A percentile compares a stretch with the other conserved stretches of the same genome.
These are phyloP conservation scores for Sebastes ruberrimus DNA, from an alignment of 2,797 vertebrate species.

Conservation along the genomic window DNA sequence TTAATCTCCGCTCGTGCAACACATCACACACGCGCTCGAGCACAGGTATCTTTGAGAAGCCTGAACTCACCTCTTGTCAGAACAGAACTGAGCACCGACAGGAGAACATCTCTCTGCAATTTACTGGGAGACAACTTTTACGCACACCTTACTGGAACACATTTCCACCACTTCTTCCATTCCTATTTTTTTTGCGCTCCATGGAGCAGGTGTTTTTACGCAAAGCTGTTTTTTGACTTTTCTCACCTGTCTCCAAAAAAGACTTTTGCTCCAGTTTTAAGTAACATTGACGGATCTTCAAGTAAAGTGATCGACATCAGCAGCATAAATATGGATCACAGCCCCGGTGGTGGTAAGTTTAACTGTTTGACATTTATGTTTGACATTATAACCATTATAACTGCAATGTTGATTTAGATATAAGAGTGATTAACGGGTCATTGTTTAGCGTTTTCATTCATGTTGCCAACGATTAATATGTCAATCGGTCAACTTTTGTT, in stretches of 20 bases:
- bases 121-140: slow-evolving; percentile 11
- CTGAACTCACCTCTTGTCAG: slow-evolving; percentile 18
- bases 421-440: neutral
- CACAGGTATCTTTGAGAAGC: slow-evolving; percentile 40
- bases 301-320: slow-evolving; percentile 31
- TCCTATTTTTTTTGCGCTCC: slow-evolving; percentile 21
- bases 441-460: neutral
- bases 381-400: neutral
- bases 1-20: slow-evolving; percentile 57
- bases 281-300: slow-evolving; percentile 35
- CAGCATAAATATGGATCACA: slow-evolving; percentile 83
- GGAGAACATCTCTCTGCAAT: neutral
- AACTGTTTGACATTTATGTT: slow-evolving; percentile 9
- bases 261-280: slow-evolving; percentile 23
- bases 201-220: slow-evolving; percentile 65
- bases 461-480: neutral
- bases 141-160: slow-evolving; percentile 1
- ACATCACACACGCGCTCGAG: slow-evolving; percentile 35
- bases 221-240: slow-evolving; percentile 46
- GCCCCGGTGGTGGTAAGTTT: slow-evolving; percentile 74
- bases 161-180: slow-evolving; percentile 8
- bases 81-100: neutral
- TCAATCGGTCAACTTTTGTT: too few relatives aligned
- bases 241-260: slow-evolving; percentile 49
- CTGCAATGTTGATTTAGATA: neutral